Evolutionary conservation across 1,140 invertebrate genomes (phyloP).

Genomic region (Heliconius eleuchia): DNA sequence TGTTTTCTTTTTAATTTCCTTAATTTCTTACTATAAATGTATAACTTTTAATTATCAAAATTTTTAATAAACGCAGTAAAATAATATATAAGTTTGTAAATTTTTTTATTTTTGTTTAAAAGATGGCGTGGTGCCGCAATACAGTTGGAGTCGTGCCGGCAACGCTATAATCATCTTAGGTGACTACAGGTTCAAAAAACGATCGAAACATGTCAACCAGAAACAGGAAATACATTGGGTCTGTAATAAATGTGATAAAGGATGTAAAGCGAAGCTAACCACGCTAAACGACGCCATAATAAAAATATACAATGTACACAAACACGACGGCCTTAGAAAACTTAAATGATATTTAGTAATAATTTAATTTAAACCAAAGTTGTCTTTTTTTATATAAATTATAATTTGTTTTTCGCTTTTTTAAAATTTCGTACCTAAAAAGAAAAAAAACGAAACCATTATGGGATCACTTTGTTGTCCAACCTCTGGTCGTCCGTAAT

Average conservation of each 20-base stretch:
- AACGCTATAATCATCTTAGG: constrained; percentile 74
- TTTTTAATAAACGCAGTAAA: not conserved
- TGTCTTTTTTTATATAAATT: not conserved
- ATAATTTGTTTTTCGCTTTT: no score
- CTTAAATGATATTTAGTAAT: constrained; percentile 40
- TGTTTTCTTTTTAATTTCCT: not conserved
- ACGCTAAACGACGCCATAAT: constrained; percentile 72
- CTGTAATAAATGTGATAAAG: constrained; percentile 72
- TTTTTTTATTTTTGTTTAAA: not conserved
- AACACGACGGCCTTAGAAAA: constrained; percentile 59
- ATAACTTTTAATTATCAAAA: not conserved
- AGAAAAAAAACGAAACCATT: no score
- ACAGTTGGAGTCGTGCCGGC: constrained; percentile 70
- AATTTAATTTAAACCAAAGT: constrained; percentile 9
- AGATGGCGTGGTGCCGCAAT: constrained; percentile 54
- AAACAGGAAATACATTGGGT: constrained; percentile 72
- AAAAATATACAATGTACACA: constrained; percentile 68
- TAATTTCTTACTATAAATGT: no score
- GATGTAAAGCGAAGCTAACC: constrained; percentile 70
- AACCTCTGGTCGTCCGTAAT: no score
- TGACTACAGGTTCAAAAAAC: constrained; percentile 71
- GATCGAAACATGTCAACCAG: constrained; percentile 65
- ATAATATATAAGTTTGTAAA: not conserved
- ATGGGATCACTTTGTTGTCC: no score
- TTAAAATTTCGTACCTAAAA: no score